Evolutionary conservation across 1,140 invertebrate genomes (phyloP), one percentile per base, ranked within the genome.

Genomic region (Drosophila insularis): DNA sequence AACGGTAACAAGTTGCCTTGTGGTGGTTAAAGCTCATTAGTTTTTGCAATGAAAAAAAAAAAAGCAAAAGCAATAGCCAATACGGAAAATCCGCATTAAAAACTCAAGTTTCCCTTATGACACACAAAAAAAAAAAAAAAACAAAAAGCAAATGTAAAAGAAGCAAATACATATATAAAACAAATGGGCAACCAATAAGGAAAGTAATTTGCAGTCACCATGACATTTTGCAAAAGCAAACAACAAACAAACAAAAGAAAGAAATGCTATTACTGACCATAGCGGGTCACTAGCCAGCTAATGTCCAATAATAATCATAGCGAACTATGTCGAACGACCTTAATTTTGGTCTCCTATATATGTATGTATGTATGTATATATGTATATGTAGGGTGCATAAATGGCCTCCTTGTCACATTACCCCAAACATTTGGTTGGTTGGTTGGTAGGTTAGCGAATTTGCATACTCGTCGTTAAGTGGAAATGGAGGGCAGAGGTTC

Each of bases 201-300:
- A 86, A 86, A 86, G 82, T 86, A 89, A 86, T 87, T 86, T 87
- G 68, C 66, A 71, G 75, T 86, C 81, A 87, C 75, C 82, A 68
- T 87, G 82, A 87, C 82, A 86, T 78, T 74, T 80, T 75, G 65
- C 81, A 63, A 62, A 35, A 32, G 54, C 61, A 78, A 68, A 55
- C 74, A 37, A 37, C 43, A 50, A 50, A 50, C 43, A 21, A 64
- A 78, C 55, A 82, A 82, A 64, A 43, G 40, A 63, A 82, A 78
- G 79, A 87, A 82, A 82, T 86, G 82, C 84, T 75, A 89, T 86
- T 86, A 86, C 82, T 86, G 69, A 81, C 76, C 74, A 77, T 85
- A 80, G 66, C 60, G 50, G 61, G 80, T 66, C 80, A 63, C 21
- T 66, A 62, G 35, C 39, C 74, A 65, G 62, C 80, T 69, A 77